Conservation (phyloP, 2,888 invertebrate species). For the Chrysopilus asiliformis region DNA sequence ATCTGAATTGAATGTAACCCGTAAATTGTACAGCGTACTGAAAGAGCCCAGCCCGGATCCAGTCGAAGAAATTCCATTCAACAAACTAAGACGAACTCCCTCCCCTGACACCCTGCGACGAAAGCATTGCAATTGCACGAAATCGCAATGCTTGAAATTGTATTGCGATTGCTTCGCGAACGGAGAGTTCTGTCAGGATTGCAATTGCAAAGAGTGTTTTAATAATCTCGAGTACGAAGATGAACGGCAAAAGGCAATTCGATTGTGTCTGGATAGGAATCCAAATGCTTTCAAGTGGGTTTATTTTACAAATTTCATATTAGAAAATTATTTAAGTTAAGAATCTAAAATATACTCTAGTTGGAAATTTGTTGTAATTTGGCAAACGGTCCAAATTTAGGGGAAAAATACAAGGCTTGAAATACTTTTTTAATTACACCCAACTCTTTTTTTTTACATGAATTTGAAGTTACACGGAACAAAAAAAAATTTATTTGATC, state of each 20-base stretch:
- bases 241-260: conserved; percentile 84
- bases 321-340: too few species aligned
- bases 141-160: conserved; percentile 94
- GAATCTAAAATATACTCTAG: too few species aligned
- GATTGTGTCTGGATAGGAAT: conserved; percentile 89
- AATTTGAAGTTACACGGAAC: too few species aligned
- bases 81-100: conserved; percentile 12
- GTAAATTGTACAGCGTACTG: conserved; percentile 17
- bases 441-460: too few species aligned
- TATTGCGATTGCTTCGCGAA: conserved; percentile 99
- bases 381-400: too few species aligned
- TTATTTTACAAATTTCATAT: too few species aligned
- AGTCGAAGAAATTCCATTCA: conserved; percentile 13
- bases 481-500: too few species aligned
- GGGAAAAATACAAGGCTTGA: too few species aligned
- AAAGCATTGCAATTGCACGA: conserved; percentile 98
- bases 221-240: conserved; percentile 95
- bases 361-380: too few species aligned
- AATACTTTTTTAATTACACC: too few species aligned
- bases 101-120: conserved; percentile 38
- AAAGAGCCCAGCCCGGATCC: conserved; percentile 16
- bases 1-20: too few species aligned
- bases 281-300: conserved; percentile 79
- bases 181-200: conserved; percentile 95
- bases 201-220: conserved; percentile 95